Evolutionary conservation across 2,888 invertebrate species (phyloP), one percentile per base, ranked within the genome.

Genomic region (Axea sp.): DNA sequence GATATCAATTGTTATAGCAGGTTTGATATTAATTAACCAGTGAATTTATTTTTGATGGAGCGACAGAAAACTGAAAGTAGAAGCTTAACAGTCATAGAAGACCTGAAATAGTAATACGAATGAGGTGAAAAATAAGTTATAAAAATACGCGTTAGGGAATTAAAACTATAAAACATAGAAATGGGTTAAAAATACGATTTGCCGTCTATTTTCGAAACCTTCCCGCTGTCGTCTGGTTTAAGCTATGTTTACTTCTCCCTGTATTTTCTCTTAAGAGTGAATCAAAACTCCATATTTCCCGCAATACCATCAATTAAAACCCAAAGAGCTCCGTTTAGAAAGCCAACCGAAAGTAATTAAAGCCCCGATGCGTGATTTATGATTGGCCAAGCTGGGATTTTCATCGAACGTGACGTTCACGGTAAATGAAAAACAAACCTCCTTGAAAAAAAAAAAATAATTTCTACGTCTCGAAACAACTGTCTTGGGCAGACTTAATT

Each of bases 401-500:
- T 33, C 43, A 59, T 35, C 55, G 43, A 8, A 7, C 30, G 24
- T 30, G 24, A 26, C 26, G 12, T 26, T 9, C 12, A 4, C 6
- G 11, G 45, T 15, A 47, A 67, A 67, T 47, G 47, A 26, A 57
- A 57, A 67, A 57, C 49, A 57, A 49, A 47, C 47, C 24, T 28
- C 31, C 15, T 33, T 37, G 65, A 28, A 55, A 47, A 68, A 28
- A 55, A 47, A 68, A 68, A 59, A 59, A 68, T 68, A 68, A 68
- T 68, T 43, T 60, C 35, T 60, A 9, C 43, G 31, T 15, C 11
- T 43, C 33, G 59, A 59, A 60, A 43, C 59, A 68, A 68, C 59
- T 68, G 60, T 60, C 59, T n/a, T 59, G 12, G 26, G 8, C 68
- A 68, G 53, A 45, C 59, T 72, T 64, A 72, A 72, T 73, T 73